phyloP scores from a whole-genome alignment of 2,888 invertebrate species.

The Fissipunctia ypsillon region DNA sequence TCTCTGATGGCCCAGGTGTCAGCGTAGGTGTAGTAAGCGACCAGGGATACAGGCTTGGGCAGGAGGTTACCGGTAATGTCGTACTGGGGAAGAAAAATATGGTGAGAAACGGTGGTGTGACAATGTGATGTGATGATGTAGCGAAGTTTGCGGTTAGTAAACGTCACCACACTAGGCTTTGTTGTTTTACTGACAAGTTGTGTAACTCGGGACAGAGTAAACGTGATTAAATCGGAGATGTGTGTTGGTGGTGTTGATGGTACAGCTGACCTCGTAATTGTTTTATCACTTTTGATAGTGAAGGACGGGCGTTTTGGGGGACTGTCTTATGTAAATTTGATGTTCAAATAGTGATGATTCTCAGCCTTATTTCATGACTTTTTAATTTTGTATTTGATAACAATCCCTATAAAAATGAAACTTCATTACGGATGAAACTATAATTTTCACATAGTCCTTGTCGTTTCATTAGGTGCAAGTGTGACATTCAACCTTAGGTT shows the following conservation, averaged over 20 bases:
- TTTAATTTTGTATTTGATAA: neutral
- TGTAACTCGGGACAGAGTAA: too few species aligned
- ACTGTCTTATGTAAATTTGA: neutral
- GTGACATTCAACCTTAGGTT: neutral
- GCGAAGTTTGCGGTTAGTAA: neutral
- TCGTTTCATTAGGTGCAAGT: too few species aligned
- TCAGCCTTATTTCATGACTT: neutral
- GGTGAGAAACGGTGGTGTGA: neutral
- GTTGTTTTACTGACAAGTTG: neutral
- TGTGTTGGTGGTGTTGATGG: neutral
- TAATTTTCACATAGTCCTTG: neutral
- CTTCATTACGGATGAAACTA: neutral
- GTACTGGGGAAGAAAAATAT: constrained; percentile 66
- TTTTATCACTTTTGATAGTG: neutral
- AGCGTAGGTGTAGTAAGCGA: constrained; percentile 70
- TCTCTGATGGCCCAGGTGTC: constrained; percentile 75
- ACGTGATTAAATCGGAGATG: neutral
- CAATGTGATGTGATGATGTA: neutral
- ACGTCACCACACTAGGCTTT: neutral
- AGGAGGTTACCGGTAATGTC: constrained; percentile 81
- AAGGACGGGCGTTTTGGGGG: neutral
- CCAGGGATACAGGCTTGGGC: constrained; percentile 77
- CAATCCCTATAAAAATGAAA: too few species aligned
- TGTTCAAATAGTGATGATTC: neutral
- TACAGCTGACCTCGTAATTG: neutral